Evolutionary conservation across 1,140 invertebrate species (phyloP), one percentile per base, ranked within the genome.

Genomic region (Ostrea edulis): DNA sequence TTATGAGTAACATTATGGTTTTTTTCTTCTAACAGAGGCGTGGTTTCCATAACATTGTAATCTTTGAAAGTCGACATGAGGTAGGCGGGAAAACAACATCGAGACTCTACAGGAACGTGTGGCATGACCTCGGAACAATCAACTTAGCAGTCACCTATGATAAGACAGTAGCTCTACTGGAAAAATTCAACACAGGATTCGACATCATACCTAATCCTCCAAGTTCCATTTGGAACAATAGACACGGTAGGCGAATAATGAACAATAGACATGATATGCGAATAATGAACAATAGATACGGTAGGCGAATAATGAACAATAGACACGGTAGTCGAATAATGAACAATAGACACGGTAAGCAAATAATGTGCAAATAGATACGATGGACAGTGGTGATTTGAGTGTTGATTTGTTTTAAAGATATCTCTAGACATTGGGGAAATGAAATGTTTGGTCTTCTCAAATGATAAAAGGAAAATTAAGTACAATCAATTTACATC

Each of bases 41-140:
- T 9, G 85, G 85, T 29, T 86, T 86, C 25, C 44, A 55, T 17
- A 81, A 86, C 62, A 77, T 86, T 17, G 85, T 81, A 7, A 77
- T 86, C 17, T 55, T 86, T 82, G 85, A 86, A 54, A 22, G 52
- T 8, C 25, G 25, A 55, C 20, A 55, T n/a, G 65, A 81, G 20
- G 71, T 86, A 17, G 85, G 85, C 7, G 85, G 85, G 9, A 86
- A 81, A 54, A 77, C 68, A 7, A 25, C 68, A 9, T 77, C 68
- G 12, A 29, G 68, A 17, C 12, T 77, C 12, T 77, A 77, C 25
- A 22, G 68, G 68, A 77, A 77, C 8, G 68, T 77, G 9, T 77
- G 68, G 68, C 11, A 29, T 11, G 12, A 77, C 17, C 68, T 77
- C 29, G 68, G 68, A 25, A 35, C 68, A 14, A 25, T 77, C 25